Conservation (phyloP, 2,888 invertebrate genomes). For the Tinea trinotella region DNA sequence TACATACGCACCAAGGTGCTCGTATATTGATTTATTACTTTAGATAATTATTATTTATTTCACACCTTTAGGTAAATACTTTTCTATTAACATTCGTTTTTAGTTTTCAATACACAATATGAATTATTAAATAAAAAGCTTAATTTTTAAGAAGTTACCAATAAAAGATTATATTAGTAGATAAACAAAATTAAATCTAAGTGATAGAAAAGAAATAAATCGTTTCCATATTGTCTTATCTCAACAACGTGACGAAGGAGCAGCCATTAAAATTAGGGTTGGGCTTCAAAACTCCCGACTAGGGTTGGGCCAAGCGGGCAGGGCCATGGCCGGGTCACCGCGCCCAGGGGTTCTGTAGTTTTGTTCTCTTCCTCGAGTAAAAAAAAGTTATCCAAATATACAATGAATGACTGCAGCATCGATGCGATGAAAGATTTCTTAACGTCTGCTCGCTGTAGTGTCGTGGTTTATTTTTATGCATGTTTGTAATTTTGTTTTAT, state of each 20-base stretch:
- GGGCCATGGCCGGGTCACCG: conserved; percentile 39
- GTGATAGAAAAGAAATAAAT: conserved; percentile 25
- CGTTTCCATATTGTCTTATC: conserved; percentile 51
- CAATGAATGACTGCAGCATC: conserved; percentile 57
- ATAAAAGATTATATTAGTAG: conserved; percentile 24
- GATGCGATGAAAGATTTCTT: conserved; percentile 66
- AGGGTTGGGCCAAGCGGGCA: conserved; percentile 59
- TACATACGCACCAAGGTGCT: not conserved
- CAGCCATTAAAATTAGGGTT: conserved; percentile 74
- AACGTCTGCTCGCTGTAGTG: conserved; percentile 35
- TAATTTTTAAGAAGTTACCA: conserved; percentile 19
- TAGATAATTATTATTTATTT: not conserved
- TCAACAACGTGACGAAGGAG: conserved; percentile 55
- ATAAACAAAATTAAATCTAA: conserved; percentile 25
- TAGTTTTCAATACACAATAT: too few species aligned
- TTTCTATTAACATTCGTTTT: not conserved
- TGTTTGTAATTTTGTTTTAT: conserved; percentile 8
- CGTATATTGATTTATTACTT: not conserved
- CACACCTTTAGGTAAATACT: not conserved
- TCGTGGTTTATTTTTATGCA: not conserved
- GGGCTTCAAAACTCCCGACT: conserved; percentile 59
- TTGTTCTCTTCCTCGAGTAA: conserved; percentile 11
- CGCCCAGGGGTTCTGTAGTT: conserved; percentile 22
- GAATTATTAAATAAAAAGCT: conserved; percentile 15
- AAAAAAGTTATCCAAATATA: conserved; percentile 37